Percentiles rank a stretch among this genome's conserved stretches.
Conservation (phyloP, 2,888 invertebrate genomes). For the Mythimna loreyi region DNA sequence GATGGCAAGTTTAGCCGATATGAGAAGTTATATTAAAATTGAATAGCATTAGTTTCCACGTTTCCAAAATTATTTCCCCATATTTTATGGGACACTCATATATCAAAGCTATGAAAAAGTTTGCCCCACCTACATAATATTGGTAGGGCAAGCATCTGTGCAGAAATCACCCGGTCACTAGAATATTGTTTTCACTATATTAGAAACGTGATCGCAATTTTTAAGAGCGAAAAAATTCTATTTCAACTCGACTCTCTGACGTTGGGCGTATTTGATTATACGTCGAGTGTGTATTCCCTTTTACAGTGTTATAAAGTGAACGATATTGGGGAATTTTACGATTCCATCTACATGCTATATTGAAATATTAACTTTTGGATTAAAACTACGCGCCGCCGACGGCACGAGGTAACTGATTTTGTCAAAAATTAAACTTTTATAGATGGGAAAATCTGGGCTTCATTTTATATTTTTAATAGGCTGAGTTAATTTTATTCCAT, state of each 20-base stretch:
- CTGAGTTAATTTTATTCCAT: not conserved
- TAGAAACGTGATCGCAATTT: constrained; percentile 91
- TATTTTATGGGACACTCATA: constrained; percentile 80
- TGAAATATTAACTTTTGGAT: constrained; percentile 82
- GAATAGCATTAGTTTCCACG: constrained; percentile 47
- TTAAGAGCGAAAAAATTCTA: constrained; percentile 90
- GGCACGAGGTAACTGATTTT: constrained; percentile 41
- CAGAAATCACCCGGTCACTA: constrained; percentile 91
- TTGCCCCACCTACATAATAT: constrained; percentile 84
- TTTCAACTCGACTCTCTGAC: constrained; percentile 84
- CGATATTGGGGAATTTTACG: constrained; percentile 85
- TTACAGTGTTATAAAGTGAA: constrained; percentile 86
- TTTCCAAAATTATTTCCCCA: constrained; percentile 63
- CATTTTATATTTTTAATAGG: constrained; percentile 16
- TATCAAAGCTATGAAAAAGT: constrained; percentile 84
- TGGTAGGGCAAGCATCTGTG: constrained; percentile 88
- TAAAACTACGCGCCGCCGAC: constrained; percentile 66
- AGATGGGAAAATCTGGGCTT: not conserved
- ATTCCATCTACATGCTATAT: constrained; percentile 84
- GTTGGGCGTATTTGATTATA: constrained; percentile 87
- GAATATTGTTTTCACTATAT: constrained; percentile 92
- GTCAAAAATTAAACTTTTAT: constrained; percentile 45
- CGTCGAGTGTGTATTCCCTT: constrained; percentile 83
- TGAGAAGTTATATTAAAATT: constrained; percentile 40
- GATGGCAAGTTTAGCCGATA: not conserved